Evolutionary conservation across 2,888 invertebrate genomes (phyloP).

Genomic region (Phania funesta): DNA sequence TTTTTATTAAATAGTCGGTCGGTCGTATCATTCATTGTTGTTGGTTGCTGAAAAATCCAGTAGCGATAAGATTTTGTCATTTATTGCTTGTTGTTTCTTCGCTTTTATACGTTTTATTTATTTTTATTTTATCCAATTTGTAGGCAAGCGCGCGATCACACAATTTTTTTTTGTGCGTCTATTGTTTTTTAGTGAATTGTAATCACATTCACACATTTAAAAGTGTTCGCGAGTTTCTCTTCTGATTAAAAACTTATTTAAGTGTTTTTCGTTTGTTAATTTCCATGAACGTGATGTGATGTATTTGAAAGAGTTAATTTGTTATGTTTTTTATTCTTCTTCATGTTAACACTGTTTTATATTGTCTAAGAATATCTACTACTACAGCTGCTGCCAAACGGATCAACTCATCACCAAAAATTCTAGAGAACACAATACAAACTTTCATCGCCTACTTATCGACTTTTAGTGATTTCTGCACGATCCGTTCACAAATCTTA

Average conservation of each 20-base stretch:
- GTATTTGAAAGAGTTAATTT: conserved; percentile 56
- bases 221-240: conserved; percentile 15
- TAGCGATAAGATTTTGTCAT: conserved; percentile 64
- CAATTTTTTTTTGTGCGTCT: neutral
- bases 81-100: conserved; percentile 43
- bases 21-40: neutral
- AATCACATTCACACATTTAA: neutral
- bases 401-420: too few species aligned
- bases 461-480: too few species aligned
- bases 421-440: too few species aligned
- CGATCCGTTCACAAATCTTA: too few species aligned
- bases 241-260: conserved; percentile 40
- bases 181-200: conserved; percentile 18
- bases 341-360: conserved; percentile 4
- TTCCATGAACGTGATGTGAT: conserved; percentile 66
- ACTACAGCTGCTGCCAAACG: too few species aligned
- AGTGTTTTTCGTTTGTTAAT: conserved; percentile 16
- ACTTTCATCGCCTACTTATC: too few species aligned
- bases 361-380: conserved; percentile 37
- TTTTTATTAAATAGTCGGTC: too few species aligned
- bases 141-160: conserved; percentile 44
- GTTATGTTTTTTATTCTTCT: neutral
- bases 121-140: conserved; percentile 35
- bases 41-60: conserved; percentile 43
- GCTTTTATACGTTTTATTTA: neutral